phyloP scores from a whole-genome alignment of 2,113 vertebrate species.

The Eupsittula cactorum region DNA sequence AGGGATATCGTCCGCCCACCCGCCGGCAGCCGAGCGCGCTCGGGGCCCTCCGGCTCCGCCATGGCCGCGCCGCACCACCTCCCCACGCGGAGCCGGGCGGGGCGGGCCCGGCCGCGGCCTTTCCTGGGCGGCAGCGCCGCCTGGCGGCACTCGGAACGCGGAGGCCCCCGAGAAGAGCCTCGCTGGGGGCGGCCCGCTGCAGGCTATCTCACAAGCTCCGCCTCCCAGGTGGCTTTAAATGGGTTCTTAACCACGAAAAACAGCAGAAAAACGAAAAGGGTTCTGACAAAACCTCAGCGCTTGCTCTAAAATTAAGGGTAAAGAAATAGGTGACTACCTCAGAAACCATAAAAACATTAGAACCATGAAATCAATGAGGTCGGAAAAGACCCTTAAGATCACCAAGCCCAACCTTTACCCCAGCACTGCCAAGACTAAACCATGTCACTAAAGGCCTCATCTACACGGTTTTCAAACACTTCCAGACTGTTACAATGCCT shows the following conservation, averaged over 20 bases:
- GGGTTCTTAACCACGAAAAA: neutral
- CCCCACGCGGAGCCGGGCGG: neutral
- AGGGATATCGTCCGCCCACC: neutral
- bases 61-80: neutral
- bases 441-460: neutral
- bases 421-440: neutral
- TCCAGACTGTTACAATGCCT: neutral
- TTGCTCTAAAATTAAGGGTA: neutral
- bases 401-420: neutral
- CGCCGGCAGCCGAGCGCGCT: neutral
- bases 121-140: neutral
- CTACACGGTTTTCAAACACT: neutral
- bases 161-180: no score
- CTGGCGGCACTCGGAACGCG: neutral
- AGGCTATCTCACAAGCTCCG: no score
- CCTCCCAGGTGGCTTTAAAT: neutral
- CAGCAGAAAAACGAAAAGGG: no score
- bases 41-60: neutral
- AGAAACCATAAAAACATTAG: neutral
- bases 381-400: neutral
- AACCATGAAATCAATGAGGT: neutral
- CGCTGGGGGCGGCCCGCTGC: no score
- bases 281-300: no score
- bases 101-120: neutral
- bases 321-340: neutral